Percentiles rank a stretch among this genome's conserved stretches.
These are phyloP conservation scores for Epinephelus malabaricus DNA, from an alignment of 2,797 vertebrate genomes.

Conservation along the genomic window DNA sequence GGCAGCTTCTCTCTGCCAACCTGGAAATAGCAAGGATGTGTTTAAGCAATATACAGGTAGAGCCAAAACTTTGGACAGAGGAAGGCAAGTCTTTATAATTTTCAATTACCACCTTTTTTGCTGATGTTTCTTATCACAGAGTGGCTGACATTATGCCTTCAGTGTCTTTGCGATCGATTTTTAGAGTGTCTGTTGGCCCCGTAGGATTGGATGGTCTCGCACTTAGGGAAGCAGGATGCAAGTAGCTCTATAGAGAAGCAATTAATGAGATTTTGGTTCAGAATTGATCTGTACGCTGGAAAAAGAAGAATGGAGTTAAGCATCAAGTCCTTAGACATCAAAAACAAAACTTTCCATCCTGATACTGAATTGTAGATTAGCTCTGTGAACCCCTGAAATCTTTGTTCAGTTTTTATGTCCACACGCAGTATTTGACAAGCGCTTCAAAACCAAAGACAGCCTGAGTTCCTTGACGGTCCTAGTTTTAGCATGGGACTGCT, in stretches of 20 bases:
- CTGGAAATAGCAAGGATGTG: slow-evolving; percentile 14
- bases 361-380: slow-evolving; percentile 37
- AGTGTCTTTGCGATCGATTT: slow-evolving; percentile 68
- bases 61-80: slow-evolving; percentile 34
- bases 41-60: slow-evolving; percentile 32
- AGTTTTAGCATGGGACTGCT: not conserved
- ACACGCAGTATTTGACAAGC: slow-evolving; percentile 10
- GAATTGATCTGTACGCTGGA: slow-evolving; percentile 64
- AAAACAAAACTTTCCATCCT: slow-evolving; percentile 57
- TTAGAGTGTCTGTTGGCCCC: slow-evolving; percentile 51
- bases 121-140: slow-evolving; percentile 64
- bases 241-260: slow-evolving; percentile 66
- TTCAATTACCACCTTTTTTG: slow-evolving; percentile 68
- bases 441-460: not conserved
- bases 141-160: slow-evolving; percentile 64
- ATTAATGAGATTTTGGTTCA: slow-evolving; percentile 77
- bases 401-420: slow-evolving; percentile 13
- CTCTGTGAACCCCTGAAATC: slow-evolving; percentile 16
- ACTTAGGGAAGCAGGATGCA: slow-evolving; percentile 61
- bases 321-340: slow-evolving; percentile 48
- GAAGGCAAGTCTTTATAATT: slow-evolving; percentile 56
- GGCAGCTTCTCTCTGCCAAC: not conserved
- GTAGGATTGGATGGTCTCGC: slow-evolving; percentile 61
- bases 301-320: slow-evolving; percentile 58
- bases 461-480: not conserved